Base-by-base conservation (phyloP, 2,113 vertebrate species). In the Glaucidium brasilianum region DNA sequence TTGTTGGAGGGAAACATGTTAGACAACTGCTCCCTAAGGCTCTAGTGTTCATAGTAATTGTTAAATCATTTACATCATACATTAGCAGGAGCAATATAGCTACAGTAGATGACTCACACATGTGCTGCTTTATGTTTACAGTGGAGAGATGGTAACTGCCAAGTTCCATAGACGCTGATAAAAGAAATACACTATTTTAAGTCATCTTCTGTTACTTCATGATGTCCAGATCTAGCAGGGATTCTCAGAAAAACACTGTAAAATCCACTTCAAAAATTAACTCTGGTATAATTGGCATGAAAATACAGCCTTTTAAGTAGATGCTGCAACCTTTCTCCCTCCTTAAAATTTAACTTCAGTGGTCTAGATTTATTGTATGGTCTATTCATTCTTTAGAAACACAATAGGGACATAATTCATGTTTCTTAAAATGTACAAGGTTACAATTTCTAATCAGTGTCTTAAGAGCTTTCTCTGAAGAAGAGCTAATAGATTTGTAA, bases 21-120 rank as follows among this genome's bases (percentile, higher is more conserved):
- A 88, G 88, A 92, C 96, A 97, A 96, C 90, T 62, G 90, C 63
- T 97, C 85, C 83, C 75, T 41, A 47, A 88, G 92, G 90, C 74
- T 79, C 73, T 90, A 67, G 84, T 95, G 66, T 92, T 92, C 71
- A 80, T 83, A 77, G 45, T 92, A 93, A 94, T 96, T 95, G 43
- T 92, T 97, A 78, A 80, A 92, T 97, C 91, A 95, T 96, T 94
- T 96, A 92, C 87, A 94, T 76, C 50, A 43, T 45, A 41, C 77
- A 77, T 96, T 94, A 96, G 58, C 77, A 87, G 82, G 37, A 92
- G 34, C 78, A 84, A 59, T 95, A 95, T 37, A 94, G 72, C 63
- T 92, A 21, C 23, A 72, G 68, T 79, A 90, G 92, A 90, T 69
- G 83, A 74, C 69, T 96, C 55, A 29, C 71, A 67, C n/a, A n/a